Percentiles rank a stretch among this genome's conserved stretches.
phyloP scores from a whole-genome alignment of 2,888 invertebrate species.

The Andrena bicolor region DNA sequence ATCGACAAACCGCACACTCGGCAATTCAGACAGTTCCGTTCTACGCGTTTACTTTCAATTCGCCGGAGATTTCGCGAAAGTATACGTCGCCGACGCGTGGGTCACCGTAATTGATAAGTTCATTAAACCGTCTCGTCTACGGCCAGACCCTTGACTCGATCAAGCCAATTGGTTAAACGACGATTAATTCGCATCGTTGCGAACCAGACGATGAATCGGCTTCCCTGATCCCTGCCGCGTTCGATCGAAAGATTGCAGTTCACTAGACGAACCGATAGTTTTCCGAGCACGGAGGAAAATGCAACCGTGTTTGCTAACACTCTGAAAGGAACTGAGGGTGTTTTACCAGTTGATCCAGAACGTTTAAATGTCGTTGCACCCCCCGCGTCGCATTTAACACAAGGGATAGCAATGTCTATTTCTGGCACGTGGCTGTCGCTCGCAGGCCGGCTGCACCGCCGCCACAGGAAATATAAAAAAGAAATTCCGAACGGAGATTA shows the following conservation, averaged over 20 bases:
- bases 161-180: constrained; percentile 60
- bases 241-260: constrained; percentile 12
- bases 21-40: neutral
- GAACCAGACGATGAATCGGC: constrained; percentile 18
- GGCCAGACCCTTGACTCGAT: constrained; percentile 43
- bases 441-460: constrained; percentile 9
- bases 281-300: neutral
- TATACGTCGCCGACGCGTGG: neutral
- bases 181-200: constrained; percentile 60
- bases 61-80: neutral
- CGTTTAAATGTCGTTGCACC: constrained; percentile 79
- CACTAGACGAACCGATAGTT: neutral
- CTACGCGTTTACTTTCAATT: neutral
- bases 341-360: constrained; percentile 53
- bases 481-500: neutral
- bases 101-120: constrained; percentile 34
- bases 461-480: constrained; percentile 37
- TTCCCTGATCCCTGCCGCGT: constrained; percentile 30
- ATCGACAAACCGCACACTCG: too few species aligned
- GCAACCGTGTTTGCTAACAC: constrained; percentile 35
- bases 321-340: constrained; percentile 70
- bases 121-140: constrained; percentile 58
- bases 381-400: constrained; percentile 76
- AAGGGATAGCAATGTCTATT: constrained; percentile 77
- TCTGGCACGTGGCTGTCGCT: constrained; percentile 76